phyloP scores from a whole-genome alignment of 2,888 invertebrate genomes.

The Copidosoma aretas region DNA sequence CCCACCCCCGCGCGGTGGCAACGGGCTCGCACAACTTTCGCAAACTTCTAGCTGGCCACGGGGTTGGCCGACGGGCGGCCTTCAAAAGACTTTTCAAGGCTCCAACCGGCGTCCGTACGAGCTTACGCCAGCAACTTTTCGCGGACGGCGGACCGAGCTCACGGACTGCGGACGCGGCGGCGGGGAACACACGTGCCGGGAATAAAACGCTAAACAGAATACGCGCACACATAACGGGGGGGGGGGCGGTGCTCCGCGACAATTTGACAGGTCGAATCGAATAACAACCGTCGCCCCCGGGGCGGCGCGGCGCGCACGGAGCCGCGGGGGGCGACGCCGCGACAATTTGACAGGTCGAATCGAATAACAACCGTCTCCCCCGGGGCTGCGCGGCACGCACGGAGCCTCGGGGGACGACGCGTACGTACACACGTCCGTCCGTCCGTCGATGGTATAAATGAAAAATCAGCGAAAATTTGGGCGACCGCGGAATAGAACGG shows the following conservation, averaged over 20 bases:
- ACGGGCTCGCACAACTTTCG: no score
- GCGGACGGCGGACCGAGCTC: constrained; percentile 8
- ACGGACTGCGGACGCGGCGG: not conserved
- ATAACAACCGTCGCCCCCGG: constrained; percentile 27
- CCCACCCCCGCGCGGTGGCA: no score
- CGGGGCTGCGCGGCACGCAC: not conserved
- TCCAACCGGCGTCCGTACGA: not conserved
- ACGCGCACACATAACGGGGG: no score
- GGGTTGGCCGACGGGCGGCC: not conserved
- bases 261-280: constrained; percentile 38
- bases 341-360: constrained; percentile 36
- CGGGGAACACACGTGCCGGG: constrained; percentile 30
- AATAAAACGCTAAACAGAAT: constrained; percentile 23
- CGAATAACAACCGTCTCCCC: constrained; percentile 33
- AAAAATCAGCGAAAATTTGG: constrained; percentile 28
- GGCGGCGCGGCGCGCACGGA: no score
- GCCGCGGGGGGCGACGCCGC: no score
- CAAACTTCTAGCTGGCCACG: no score
- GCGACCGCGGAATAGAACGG: not conserved
- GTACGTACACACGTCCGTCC: no score
- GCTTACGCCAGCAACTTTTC: constrained; percentile 12
- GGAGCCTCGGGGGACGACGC: not conserved
- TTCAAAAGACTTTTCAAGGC: constrained; percentile 1
- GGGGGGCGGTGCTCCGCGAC: no score
- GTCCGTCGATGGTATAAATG: not conserved